phyloP scores from a whole-genome alignment of 2,113 vertebrate genomes.

The Acrocephalus kingi region DNA sequence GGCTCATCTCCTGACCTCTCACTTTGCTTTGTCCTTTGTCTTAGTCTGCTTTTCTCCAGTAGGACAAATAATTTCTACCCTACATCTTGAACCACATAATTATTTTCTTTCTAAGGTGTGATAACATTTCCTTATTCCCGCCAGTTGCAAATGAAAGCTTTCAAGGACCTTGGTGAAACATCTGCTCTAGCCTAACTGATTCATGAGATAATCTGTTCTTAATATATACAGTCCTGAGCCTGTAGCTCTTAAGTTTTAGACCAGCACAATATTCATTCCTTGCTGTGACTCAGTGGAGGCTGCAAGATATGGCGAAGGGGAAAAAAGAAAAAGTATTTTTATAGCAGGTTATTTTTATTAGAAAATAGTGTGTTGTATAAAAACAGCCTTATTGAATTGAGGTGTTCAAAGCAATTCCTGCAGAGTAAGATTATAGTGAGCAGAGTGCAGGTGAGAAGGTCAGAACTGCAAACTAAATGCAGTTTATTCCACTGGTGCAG shows the following conservation, averaged over 20 bases:
- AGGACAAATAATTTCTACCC: not conserved
- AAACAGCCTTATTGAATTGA: slow-evolving; percentile 57
- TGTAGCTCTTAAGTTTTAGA: slow-evolving; percentile 33
- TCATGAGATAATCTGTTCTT: slow-evolving; percentile 50
- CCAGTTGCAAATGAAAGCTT: slow-evolving; percentile 4
- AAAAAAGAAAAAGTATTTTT: slow-evolving; percentile 32
- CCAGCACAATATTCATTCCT: slow-evolving; percentile 42
- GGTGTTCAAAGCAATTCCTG: slow-evolving; percentile 58
- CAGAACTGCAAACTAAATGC: slow-evolving; percentile 53
- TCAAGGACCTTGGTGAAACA: slow-evolving; percentile 8
- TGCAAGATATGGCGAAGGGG: not conserved
- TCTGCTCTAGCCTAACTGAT: slow-evolving; percentile 12
- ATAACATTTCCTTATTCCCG: not conserved
- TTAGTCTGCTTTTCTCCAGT: not conserved
- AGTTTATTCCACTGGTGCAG: slow-evolving; percentile 47
- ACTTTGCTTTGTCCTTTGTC: not conserved
- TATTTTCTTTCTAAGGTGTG: slow-evolving; percentile 1
- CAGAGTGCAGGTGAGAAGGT: slow-evolving; percentile 64
- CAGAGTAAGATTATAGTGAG: slow-evolving; percentile 58
- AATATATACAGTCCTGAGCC: slow-evolving; percentile 13
- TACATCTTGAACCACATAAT: not conserved
- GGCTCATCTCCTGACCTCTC: not conserved
- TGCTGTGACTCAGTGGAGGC: slow-evolving; percentile 56
- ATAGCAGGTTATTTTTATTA: slow-evolving; percentile 60
- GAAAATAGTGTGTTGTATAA: slow-evolving; percentile 60